Conservation (phyloP, 2,797 vertebrate genomes). For the Uromys caudimaculatus region DNA sequence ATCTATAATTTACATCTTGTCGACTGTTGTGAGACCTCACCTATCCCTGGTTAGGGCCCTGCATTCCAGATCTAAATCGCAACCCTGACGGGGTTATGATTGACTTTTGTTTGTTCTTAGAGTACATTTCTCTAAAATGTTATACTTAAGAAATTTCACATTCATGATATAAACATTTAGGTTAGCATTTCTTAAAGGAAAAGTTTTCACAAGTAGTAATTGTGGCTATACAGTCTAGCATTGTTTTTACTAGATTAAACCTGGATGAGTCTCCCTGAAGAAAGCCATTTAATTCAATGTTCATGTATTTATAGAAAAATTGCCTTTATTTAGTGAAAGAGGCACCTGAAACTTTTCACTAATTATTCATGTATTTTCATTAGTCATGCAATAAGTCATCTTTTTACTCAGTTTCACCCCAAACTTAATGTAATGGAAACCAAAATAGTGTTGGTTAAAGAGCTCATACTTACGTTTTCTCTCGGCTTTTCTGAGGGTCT, state of each 20-base stretch:
- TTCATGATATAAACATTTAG: constrained; percentile 24
- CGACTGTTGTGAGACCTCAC: not conserved
- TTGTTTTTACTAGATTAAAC: constrained; percentile 10
- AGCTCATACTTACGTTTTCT: not conserved
- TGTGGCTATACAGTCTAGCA: not conserved
- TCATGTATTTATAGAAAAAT: not conserved
- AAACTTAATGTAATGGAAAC: not conserved
- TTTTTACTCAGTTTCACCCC: not conserved
- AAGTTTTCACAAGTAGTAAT: not conserved
- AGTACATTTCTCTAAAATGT: not conserved
- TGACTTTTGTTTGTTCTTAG: not conserved
- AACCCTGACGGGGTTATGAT: not conserved
- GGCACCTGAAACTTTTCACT: not conserved
- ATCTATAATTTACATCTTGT: constrained; percentile 20
- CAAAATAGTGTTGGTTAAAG: constrained; percentile 3
- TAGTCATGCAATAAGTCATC: not conserved
- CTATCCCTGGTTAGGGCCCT: not conserved
- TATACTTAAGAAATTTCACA: not conserved
- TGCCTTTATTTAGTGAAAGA: constrained; percentile 28
- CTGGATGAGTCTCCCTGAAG: not conserved
- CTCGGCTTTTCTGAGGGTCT: not conserved
- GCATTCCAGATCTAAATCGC: not conserved
- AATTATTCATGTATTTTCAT: constrained; percentile 13
- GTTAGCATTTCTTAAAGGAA: constrained; percentile 37
- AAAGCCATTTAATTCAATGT: constrained; percentile 22